Evolutionary conservation across 2,888 invertebrate genomes (phyloP).

Genomic region (Spilosoma lubricipeda): DNA sequence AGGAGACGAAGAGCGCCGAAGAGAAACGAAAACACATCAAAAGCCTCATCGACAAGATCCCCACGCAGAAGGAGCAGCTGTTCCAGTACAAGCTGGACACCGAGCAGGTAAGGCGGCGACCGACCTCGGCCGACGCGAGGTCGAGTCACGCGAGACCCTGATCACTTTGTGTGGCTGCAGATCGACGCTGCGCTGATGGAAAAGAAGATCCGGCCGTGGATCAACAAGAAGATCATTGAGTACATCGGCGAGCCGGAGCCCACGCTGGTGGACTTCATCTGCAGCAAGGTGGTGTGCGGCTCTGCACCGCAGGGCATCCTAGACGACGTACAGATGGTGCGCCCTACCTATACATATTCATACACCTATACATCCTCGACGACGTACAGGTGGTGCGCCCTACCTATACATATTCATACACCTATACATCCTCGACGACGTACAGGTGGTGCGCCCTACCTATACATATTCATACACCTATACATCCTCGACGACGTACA

Average conservation of each 20-base stretch:
- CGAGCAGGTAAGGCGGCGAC: constrained; percentile 81
- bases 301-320: constrained; percentile 97
- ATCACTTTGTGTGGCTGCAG: constrained; percentile 63
- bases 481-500: no score
- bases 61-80: constrained; percentile 98
- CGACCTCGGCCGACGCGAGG: no score
- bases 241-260: constrained; percentile 99
- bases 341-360: no score
- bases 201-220: constrained; percentile 99
- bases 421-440: no score
- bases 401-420: no score
- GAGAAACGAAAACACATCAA: constrained; percentile 99
- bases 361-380: no score
- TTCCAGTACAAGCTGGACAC: constrained; percentile 98
- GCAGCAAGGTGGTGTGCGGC: constrained; percentile 98
- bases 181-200: constrained; percentile 94
- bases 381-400: constrained; percentile 93
- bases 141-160: not conserved
- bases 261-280: constrained; percentile 99
- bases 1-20: constrained; percentile 91
- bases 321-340: constrained; percentile 99
- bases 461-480: no score
- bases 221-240: constrained; percentile 99
- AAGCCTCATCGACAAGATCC: constrained; percentile 98
- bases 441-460: no score